Conservation (phyloP, 2,113 vertebrate species). For the Pyrgilauda ruficollis region DNA sequence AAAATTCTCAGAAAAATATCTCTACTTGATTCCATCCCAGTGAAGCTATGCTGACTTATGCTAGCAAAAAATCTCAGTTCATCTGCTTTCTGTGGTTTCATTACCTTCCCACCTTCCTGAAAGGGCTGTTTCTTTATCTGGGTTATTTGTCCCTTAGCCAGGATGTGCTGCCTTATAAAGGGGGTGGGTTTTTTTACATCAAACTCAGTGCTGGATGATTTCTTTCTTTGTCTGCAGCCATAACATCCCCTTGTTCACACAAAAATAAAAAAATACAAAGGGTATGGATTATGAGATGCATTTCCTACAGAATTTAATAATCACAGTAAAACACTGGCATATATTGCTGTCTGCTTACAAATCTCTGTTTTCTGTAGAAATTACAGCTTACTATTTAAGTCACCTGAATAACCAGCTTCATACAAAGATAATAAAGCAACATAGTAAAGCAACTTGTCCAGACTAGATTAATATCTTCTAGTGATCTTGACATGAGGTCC, state of each 20-base stretch:
- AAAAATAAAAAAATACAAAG: constrained; percentile 40
- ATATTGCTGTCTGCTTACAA: constrained; percentile 57
- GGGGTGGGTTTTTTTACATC: not conserved
- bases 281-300: constrained; percentile 24
- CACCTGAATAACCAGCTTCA: constrained; percentile 59
- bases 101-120: not conserved
- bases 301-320: constrained; percentile 71
- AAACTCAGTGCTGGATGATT: not conserved
- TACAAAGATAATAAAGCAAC: constrained; percentile 37
- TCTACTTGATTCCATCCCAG: not conserved
- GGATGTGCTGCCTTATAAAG: not conserved
- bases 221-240: constrained; percentile 27
- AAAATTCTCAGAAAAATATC: not conserved
- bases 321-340: constrained; percentile 62
- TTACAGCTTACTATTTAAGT: constrained; percentile 67
- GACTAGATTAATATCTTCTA: constrained; percentile 16
- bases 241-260: not conserved
- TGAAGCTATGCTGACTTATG: not conserved
- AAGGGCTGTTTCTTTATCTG: not conserved
- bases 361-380: constrained; percentile 68
- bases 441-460: constrained; percentile 44
- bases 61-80: not conserved
- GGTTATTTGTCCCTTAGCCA: not conserved
- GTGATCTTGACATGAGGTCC: constrained; percentile 1
- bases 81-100: not conserved